Conservation (phyloP, 2,797 vertebrate species). For the Pseudopleuronectes americanus region DNA sequence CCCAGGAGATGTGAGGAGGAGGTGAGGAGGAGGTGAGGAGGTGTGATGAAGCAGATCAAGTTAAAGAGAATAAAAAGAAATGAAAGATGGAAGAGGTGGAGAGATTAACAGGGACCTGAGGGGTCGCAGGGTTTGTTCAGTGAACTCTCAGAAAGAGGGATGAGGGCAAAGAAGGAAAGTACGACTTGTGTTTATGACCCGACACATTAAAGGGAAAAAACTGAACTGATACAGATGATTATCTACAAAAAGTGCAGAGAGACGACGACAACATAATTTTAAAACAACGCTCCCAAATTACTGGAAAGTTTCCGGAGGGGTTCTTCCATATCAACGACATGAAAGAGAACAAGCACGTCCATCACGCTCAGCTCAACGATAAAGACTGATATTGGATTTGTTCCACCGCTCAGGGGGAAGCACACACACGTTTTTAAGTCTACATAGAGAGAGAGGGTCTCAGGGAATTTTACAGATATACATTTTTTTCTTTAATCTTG, state of each 20-base stretch:
- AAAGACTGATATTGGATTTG: conserved; percentile 47
- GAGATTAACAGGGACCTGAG: background rate
- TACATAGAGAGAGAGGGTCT: background rate
- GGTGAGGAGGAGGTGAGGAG: background rate
- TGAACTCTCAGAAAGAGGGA: no score
- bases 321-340: conserved; percentile 17
- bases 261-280: no score
- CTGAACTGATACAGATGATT: no score
- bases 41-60: background rate
- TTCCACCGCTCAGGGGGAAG: conserved; percentile 24
- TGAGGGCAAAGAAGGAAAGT: background rate
- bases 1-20: no score
- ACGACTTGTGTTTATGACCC: background rate
- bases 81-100: background rate
- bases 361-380: conserved; percentile 42
- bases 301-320: background rate
- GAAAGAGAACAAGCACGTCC: conserved; percentile 33
- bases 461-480: background rate
- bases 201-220: no score
- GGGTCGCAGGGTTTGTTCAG: no score
- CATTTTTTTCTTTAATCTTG: conserved; percentile 16
- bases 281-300: no score
- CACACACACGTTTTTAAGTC: conserved; percentile 30
- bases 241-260: no score
- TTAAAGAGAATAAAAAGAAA: background rate